These are phyloP conservation scores for Scaeva pyrastri DNA, from an alignment of 2,888 invertebrate genomes.

Conservation along the genomic window DNA sequence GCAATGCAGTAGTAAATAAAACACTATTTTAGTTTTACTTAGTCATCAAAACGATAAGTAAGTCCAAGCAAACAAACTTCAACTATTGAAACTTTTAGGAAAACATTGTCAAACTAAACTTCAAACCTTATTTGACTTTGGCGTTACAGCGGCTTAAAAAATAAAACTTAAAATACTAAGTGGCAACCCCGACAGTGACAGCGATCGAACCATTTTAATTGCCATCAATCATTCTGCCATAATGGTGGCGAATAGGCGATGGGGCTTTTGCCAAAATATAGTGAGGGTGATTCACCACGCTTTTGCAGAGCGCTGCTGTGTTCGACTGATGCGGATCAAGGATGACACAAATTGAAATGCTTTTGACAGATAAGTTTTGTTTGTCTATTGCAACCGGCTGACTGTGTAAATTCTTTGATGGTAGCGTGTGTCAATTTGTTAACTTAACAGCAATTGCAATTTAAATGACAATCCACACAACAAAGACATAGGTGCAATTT, in stretches of 20 bases:
- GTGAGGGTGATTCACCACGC: conserved; percentile 31
- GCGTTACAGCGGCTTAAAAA: no score
- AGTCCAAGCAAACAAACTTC: no score
- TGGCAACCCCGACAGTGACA: conserved; percentile 1
- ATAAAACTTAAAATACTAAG: neutral
- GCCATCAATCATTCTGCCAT: conserved; percentile 50
- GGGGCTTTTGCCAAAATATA: conserved; percentile 46
- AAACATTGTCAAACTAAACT: no score
- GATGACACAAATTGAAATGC: conserved; percentile 66
- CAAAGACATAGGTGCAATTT: conserved; percentile 59
- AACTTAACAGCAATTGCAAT: conserved; percentile 29
- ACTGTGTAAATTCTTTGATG: neutral
- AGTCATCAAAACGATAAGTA: no score
- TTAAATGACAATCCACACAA: conserved; percentile 24
- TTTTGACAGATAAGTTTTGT: conserved; percentile 28
- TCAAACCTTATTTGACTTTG: no score
- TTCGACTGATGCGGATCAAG: conserved; percentile 41
- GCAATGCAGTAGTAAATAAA: no score
- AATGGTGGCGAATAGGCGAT: neutral
- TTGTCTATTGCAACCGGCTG: conserved; percentile 1
- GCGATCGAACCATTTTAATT: conserved; percentile 30
- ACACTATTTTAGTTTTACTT: no score
- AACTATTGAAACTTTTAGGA: no score
- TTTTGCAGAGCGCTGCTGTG: neutral
- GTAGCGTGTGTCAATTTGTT: conserved; percentile 55